A percentile compares a stretch with the other conserved stretches of the same genome.
Conservation (phyloP, 2,888 invertebrate species). For the Uropetala carovei region DNA sequence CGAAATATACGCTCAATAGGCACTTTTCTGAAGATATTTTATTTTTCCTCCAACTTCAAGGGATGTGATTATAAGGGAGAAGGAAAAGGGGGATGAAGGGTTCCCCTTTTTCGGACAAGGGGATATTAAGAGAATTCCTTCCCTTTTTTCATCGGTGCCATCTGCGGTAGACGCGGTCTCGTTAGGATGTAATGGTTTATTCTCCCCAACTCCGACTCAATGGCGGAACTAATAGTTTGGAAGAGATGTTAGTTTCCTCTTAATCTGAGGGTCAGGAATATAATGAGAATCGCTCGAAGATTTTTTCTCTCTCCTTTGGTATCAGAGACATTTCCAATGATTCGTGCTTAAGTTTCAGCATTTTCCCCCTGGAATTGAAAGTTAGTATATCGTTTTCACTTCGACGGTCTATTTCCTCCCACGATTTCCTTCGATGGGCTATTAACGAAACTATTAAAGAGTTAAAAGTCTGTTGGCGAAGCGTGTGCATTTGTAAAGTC, state of each 20-base stretch:
- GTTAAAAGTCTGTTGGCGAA: neutral
- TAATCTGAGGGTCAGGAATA: slow-evolving; percentile 43
- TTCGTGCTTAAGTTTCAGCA: neutral
- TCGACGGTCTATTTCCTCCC: neutral
- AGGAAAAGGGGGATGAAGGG: neutral
- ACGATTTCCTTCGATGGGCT: neutral
- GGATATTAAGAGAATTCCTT: slow-evolving; percentile 46
- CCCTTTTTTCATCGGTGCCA: slow-evolving; percentile 48
- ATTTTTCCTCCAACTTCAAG: neutral
- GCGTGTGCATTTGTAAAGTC: neutral
- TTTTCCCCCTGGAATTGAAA: slow-evolving; percentile 9
- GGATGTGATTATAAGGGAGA: slow-evolving; percentile 36
- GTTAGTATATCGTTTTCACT: neutral
- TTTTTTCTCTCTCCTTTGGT: slow-evolving; percentile 20
- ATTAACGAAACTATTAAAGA: neutral
- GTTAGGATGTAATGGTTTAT: slow-evolving; percentile 59
- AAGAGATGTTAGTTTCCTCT: slow-evolving; percentile 55
- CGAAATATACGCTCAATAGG: slow-evolving; percentile 29
- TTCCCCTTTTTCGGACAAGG: slow-evolving; percentile 51
- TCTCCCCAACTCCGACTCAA: slow-evolving; percentile 14
- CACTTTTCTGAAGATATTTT: slow-evolving; percentile 39
- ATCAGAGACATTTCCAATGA: slow-evolving; percentile 36
- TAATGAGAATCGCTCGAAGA: slow-evolving; percentile 35
- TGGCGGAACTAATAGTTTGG: slow-evolving; percentile 48
- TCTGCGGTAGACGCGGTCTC: slow-evolving; percentile 58